phyloP scores from a whole-genome alignment of 2,113 vertebrate species.

The Tyrannus savana region DNA sequence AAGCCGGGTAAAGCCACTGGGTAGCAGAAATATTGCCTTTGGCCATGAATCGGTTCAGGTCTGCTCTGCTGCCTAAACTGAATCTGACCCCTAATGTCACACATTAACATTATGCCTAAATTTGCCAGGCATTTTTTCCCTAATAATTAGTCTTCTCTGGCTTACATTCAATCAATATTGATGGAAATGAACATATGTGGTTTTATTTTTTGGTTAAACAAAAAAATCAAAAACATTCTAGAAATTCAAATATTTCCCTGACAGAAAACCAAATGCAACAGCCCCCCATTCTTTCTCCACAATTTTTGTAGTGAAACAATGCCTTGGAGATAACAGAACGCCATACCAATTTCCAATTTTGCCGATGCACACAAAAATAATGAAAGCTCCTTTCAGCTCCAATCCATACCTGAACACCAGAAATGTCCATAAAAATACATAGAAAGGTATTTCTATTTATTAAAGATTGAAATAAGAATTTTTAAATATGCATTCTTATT shows the following conservation, averaged over 20 bases:
- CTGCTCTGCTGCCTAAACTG: neutral
- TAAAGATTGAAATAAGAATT: neutral
- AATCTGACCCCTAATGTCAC: neutral
- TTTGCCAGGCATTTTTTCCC: neutral
- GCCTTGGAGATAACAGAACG: neutral
- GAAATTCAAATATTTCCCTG: neutral
- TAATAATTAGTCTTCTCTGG: neutral
- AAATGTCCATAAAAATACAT: neutral
- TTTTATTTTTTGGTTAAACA: neutral
- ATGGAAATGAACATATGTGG: neutral
- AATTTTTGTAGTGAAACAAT: neutral
- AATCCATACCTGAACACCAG: neutral
- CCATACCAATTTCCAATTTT: neutral
- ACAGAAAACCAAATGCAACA: neutral
- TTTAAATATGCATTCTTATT: neutral
- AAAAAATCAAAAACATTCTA: neutral
- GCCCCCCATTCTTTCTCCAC: accelerated
- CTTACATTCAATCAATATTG: neutral
- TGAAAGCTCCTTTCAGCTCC: neutral
- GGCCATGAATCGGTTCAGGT: neutral
- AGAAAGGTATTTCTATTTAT: neutral
- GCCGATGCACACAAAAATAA: neutral
- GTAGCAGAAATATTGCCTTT: neutral
- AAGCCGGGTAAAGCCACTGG: neutral
- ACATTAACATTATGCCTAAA: neutral